Percentiles rank a stretch among this genome's conserved stretches.
These are phyloP conservation scores for Mus spicilegus DNA, from an alignment of 2,113 vertebrate genomes.

Conservation along the genomic window DNA sequence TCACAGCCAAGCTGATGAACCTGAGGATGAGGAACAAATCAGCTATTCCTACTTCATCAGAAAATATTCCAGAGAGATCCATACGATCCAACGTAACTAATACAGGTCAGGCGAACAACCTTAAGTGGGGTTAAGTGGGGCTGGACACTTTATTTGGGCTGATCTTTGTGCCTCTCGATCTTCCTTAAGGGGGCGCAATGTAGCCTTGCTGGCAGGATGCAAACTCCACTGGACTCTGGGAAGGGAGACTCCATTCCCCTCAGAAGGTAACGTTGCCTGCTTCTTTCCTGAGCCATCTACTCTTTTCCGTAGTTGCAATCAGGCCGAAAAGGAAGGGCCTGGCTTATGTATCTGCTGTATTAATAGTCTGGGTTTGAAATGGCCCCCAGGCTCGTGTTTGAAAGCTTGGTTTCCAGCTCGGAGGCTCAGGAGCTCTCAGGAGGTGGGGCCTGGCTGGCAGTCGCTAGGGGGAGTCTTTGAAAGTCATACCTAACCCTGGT, in stretches of 20 bases:
- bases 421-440: neutral
- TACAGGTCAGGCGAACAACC: neutral
- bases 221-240: neutral
- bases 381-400: neutral
- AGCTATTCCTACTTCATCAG: neutral
- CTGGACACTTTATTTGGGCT: neutral
- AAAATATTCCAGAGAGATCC: neutral
- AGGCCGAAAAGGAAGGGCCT: slow-evolving; percentile 30
- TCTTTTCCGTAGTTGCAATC: neutral
- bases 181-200: neutral
- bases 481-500: neutral
- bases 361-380: neutral
- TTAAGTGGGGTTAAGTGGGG: neutral
- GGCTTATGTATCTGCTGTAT: neutral
- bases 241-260: neutral
- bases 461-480: neutral
- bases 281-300: neutral
- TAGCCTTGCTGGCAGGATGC: no score
- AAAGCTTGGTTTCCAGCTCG: neutral
- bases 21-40: slow-evolving; percentile 83
- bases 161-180: neutral
- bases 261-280: neutral
- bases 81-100: neutral
- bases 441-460: neutral
- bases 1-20: slow-evolving; percentile 98